These are phyloP conservation scores for Lontra canadensis DNA, from an alignment of 2,113 vertebrate genomes.

Conservation along the genomic window DNA sequence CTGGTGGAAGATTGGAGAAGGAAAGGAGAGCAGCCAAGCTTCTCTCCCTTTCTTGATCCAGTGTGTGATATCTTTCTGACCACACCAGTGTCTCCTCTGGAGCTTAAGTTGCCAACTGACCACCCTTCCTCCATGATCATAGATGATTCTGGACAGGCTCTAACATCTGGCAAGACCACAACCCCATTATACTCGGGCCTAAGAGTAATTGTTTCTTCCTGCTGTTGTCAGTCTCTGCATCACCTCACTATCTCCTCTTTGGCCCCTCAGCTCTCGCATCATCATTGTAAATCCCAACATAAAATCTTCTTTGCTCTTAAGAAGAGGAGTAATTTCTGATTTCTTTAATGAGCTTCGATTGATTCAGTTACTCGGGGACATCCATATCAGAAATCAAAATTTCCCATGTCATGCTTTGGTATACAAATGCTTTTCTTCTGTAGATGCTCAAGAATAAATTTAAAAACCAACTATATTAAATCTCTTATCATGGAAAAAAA, in stretches of 20 bases:
- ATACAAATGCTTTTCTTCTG: neutral
- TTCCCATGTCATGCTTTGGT: neutral
- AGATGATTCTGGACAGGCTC: neutral
- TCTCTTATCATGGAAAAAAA: neutral
- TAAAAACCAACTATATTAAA: neutral
- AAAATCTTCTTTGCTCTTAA: neutral
- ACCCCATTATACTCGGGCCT: neutral
- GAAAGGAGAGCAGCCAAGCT: rapidly evolving
- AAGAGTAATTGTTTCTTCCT: neutral
- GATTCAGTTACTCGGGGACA: neutral
- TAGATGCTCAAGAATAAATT: neutral
- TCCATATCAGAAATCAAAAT: neutral
- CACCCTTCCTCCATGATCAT: neutral
- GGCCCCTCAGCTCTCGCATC: neutral
- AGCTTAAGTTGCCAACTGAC: neutral
- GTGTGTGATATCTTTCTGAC: neutral
- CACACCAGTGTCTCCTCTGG: neutral
- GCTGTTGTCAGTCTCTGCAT: neutral
- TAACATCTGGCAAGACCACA: neutral
- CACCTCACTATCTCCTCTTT: neutral
- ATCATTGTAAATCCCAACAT: neutral
- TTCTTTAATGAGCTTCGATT: neutral
- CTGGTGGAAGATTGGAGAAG: neutral
- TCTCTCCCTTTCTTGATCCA: neutral
- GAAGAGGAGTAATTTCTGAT: neutral